Evolutionary conservation across 2,113 vertebrate species (phyloP), one percentile per base, ranked within the genome.

Genomic region (Calonectris borealis): DNA sequence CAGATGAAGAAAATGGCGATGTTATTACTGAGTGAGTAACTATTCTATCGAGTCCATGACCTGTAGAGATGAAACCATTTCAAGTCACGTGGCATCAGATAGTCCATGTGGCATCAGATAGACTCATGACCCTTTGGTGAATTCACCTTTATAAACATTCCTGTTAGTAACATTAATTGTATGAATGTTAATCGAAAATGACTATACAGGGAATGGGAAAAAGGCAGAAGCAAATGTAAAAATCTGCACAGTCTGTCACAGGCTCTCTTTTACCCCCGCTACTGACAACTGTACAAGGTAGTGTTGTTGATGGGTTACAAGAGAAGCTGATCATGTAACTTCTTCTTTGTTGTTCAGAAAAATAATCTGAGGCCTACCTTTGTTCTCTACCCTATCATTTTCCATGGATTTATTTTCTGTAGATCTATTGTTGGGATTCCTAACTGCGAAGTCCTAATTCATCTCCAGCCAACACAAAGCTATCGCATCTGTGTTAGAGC

Each of bases 371-470:
- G 40, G 40, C 22, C 12, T 57, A 32, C 34, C 46, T 83, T 95
- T 92, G 32, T 77, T 89, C 42, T 52, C 40, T 54, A 60, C 14
- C 25, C 60, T 83, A 5, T 60, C 1, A 38, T 94, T 90, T 93
- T 75, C 46, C 51, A 44, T 81, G 25, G n/a, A 55, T 85, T 88
- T 95, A 24, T 95, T 83, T 91, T 89, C 79, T 86, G 42, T 91
- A 99, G 99, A 93, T 99, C 98, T 9, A 96, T 99, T 9, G 98
- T 99, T 46, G 99, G 99, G 12, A 98, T 99, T 85, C 99, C 99
- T 36, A 98, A 98, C 93, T 99, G 99, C 10, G 99, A 99, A 98
- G 97, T 98, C 95, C 91, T 99, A 83, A 98, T 99, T 94, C 99
- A 99, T 94, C 98, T 99, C 95, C 98, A 99, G 97, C 96, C 98